Evolutionary conservation across 92 coral and sea anemone genomes (phyloP).

Genomic region (Parazoanthus swiftii): DNA sequence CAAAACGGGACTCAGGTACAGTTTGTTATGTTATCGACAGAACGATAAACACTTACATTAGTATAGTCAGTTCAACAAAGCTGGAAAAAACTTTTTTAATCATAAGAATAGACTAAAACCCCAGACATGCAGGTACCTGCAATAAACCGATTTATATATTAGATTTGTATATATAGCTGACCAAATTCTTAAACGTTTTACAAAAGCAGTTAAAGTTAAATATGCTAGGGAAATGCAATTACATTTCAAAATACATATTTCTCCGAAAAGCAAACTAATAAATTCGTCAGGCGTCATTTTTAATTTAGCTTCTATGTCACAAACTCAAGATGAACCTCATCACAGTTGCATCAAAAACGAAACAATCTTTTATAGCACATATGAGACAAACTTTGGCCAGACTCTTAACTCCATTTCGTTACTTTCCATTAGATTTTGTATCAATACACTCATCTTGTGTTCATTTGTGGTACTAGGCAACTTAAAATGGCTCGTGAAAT

Average conservation of each 20-base stretch:
- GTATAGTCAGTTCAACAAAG: background rate
- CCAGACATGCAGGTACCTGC: background rate
- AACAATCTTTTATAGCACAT: background rate
- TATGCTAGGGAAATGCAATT: background rate
- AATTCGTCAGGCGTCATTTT: background rate
- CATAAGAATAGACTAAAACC: background rate
- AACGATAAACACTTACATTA: too few relatives aligned
- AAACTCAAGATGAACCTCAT: background rate
- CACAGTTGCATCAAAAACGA: background rate
- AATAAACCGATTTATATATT: background rate
- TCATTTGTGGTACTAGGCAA: too few relatives aligned
- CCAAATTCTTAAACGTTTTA: background rate
- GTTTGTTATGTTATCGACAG: too few relatives aligned
- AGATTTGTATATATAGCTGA: background rate
- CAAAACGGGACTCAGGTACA: too few relatives aligned
- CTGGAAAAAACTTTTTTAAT: background rate
- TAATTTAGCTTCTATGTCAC: background rate
- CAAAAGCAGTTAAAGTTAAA: background rate
- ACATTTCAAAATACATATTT: background rate
- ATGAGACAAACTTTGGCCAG: background rate
- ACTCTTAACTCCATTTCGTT: too few relatives aligned
- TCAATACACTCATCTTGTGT: too few relatives aligned
- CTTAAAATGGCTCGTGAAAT: too few relatives aligned
- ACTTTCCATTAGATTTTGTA: too few relatives aligned
- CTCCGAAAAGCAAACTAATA: background rate